Evolutionary conservation across 2,888 invertebrate species (phyloP).

Genomic region (Sarcophaga carnaria): DNA sequence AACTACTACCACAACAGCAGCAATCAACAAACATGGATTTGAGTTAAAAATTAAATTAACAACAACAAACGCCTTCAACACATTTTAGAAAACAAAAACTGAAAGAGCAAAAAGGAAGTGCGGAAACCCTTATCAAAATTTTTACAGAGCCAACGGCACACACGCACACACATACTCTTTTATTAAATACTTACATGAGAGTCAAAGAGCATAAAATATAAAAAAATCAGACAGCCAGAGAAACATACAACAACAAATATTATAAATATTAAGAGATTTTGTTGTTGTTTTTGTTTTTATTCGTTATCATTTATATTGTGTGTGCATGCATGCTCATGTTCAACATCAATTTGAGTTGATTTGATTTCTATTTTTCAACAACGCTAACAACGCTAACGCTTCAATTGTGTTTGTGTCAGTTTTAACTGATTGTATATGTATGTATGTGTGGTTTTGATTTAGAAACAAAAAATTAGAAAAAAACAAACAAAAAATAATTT

Average conservation of each 20-base stretch:
- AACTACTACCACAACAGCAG: constrained; percentile 13
- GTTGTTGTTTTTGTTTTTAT: constrained; percentile 1
- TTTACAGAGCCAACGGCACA: not conserved
- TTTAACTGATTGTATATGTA: not conserved
- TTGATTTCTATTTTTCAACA: not conserved
- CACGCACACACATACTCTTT: not conserved
- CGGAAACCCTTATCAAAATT: constrained; percentile 48
- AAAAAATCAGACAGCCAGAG: constrained; percentile 44
- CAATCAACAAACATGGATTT: constrained; percentile 26
- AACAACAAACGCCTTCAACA: not conserved
- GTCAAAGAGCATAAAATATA: constrained; percentile 43
- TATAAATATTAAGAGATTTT: constrained; percentile 55
- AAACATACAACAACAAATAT: constrained; percentile 40
- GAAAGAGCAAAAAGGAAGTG: no score
- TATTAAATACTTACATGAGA: not conserved
- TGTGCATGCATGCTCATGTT: not conserved
- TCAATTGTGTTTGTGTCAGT: not conserved
- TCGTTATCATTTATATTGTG: not conserved
- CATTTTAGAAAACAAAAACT: no score
- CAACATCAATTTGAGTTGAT: not conserved
- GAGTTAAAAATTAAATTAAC: constrained; percentile 42
- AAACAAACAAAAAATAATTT: not conserved
- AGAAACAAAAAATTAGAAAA: no score
- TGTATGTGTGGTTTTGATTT: no score
- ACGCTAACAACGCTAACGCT: not conserved